Evolutionary conservation across 2,797 vertebrate genomes (phyloP).

Genomic region (Dicrostonyx torquatus): DNA sequence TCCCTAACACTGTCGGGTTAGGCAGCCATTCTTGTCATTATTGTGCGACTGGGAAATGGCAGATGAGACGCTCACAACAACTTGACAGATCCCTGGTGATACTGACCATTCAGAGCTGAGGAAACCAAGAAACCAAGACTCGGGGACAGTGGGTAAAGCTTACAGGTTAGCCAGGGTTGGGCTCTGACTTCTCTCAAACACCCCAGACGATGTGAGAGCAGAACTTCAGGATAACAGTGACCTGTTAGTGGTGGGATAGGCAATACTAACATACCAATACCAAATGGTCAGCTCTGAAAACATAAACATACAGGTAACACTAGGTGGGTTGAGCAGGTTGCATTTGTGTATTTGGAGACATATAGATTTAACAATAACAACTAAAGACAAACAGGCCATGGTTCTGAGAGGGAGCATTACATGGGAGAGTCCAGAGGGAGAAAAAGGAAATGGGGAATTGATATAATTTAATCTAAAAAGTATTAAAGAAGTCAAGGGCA

Average conservation of each 20-base stretch:
- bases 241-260: background rate
- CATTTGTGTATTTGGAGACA: background rate
- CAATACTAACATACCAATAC: background rate
- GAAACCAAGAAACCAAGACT: background rate
- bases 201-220: background rate
- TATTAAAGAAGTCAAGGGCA: background rate
- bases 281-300: background rate
- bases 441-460: background rate
- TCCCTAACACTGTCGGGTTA: background rate
- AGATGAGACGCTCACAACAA: background rate
- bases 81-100: background rate
- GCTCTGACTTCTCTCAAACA: background rate
- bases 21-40: background rate
- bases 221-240: background rate
- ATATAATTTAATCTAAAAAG: background rate
- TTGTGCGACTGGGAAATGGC: accelerated
- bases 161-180: background rate
- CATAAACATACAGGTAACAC: background rate
- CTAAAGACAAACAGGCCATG: background rate
- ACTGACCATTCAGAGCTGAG: background rate
- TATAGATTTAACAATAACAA: background rate
- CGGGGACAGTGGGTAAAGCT: background rate
- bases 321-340: background rate
- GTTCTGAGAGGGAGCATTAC: background rate
- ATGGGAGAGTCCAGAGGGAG: background rate